Base-by-base conservation (phyloP, 2,113 vertebrate species). In the Myrmecophaga tridactyla region DNA sequence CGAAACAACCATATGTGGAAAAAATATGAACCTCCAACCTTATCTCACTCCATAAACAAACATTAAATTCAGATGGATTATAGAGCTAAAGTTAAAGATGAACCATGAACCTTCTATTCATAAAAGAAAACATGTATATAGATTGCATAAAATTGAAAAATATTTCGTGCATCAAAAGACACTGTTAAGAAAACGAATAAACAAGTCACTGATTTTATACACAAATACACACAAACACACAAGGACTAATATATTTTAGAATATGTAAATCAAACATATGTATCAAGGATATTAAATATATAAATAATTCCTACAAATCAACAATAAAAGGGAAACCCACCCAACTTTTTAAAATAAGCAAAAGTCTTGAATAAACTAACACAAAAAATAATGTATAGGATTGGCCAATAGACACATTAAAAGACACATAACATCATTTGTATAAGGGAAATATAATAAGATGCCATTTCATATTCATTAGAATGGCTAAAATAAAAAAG, bases 61-160 rank as follows among this genome's bases (percentile, higher is more conserved):
- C 7, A 48, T 63, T 80, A 90, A 81, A 48, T 82, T 96, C 36
- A 77, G 7, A 41, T 86, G 73, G 60, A 82, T 69, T 14, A 29
- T 27, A 72, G 62, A 63, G 29, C 34, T 56, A 80, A 77, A 31
- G 48, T 86, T 62, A 83, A 83, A 85, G 34, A 39, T 36, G 69
- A 76, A 63, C 21, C 88, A 43, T 81, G 43, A 76, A 51, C 2
- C 76, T n/a, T 92, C 29, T 85, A 65, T 23, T 3, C 21, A 89
- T 82, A 48, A 82, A 82, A 85, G 23, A 73, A 80, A 77, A 69
- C 20, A 46, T 53, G 53, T 90, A 91, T 53, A 90, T 75, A 7
- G 2, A 92, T 43, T 89, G 82, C 14, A 72, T 82, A 92, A 86
- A 93, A 56, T 76, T 53, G 27, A 70, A 89, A 89, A 78, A 83